These are phyloP conservation scores for Keiferia lycopersicella DNA, from an alignment of 2,888 invertebrate genomes.

Conservation along the genomic window DNA sequence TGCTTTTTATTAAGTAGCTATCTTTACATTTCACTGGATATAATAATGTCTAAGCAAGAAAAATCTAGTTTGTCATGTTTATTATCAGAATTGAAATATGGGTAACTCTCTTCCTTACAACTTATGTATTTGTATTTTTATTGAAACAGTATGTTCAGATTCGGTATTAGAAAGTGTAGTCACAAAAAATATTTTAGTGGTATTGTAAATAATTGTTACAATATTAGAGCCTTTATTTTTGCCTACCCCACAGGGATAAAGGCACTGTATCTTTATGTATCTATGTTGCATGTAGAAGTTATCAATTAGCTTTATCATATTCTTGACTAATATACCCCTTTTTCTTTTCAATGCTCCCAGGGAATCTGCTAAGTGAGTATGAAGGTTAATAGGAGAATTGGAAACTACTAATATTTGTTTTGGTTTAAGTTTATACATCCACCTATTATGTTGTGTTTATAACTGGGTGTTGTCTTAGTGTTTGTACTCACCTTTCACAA, in stretches of 20 bases:
- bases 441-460: background rate
- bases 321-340: conserved; percentile 45
- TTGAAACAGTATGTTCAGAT: no score
- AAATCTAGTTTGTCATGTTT: background rate
- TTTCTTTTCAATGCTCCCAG: conserved; percentile 76
- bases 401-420: conserved; percentile 39
- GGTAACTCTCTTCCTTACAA: background rate
- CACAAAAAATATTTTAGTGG: background rate
- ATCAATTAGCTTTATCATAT: background rate
- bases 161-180: background rate
- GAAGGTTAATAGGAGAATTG: conserved; percentile 31
- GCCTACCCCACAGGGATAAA: no score
- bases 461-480: background rate
- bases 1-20: no score
- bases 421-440: conserved; percentile 29
- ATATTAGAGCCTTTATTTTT: background rate
- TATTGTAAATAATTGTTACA: background rate
- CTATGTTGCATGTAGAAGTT: background rate
- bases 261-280: no score
- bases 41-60: background rate
- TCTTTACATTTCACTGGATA: background rate
- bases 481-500: background rate
- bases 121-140: no score
- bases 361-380: conserved; percentile 82
- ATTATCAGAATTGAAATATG: background rate